These are phyloP conservation scores for Spea hammondii DNA, from an alignment of 2,797 vertebrate species.

Conservation along the genomic window DNA sequence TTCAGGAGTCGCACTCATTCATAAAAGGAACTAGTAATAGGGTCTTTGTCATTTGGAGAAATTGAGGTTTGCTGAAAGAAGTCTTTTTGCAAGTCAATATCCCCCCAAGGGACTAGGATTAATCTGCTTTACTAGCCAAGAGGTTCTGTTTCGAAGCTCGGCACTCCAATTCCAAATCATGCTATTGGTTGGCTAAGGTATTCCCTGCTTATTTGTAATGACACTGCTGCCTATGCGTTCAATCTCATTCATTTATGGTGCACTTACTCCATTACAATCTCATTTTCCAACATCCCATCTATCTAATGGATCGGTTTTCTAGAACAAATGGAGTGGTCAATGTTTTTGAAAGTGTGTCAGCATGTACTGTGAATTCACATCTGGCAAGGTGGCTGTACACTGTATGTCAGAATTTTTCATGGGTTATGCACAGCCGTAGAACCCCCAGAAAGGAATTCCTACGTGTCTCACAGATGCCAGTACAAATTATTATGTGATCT, in stretches of 20 bases:
- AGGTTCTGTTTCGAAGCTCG: background rate
- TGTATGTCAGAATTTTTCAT: conserved; percentile 33
- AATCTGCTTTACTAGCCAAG: background rate
- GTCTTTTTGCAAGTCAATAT: conserved; percentile 1
- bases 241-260: conserved; percentile 22
- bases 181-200: background rate
- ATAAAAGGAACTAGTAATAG: background rate
- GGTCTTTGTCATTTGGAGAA: background rate
- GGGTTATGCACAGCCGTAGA: conserved; percentile 32
- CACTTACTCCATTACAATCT: conserved; percentile 12
- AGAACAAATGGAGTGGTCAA: conserved; percentile 19
- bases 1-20: background rate
- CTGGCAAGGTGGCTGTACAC: background rate
- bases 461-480: conserved; percentile 21
- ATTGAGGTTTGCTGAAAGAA: background rate
- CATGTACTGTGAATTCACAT: conserved; percentile 9
- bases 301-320: conserved; percentile 3
- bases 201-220: background rate
- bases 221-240: background rate
- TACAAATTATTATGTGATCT: conserved; percentile 22
- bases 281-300: conserved; percentile 16
- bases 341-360: conserved; percentile 10
- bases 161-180: background rate
- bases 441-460: conserved; percentile 10
- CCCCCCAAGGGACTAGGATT: background rate